A percentile compares a stretch with the other conserved stretches of the same genome.
These are phyloP conservation scores for Apotomis turbidana DNA, from an alignment of 2,888 invertebrate genomes.

Conservation along the genomic window DNA sequence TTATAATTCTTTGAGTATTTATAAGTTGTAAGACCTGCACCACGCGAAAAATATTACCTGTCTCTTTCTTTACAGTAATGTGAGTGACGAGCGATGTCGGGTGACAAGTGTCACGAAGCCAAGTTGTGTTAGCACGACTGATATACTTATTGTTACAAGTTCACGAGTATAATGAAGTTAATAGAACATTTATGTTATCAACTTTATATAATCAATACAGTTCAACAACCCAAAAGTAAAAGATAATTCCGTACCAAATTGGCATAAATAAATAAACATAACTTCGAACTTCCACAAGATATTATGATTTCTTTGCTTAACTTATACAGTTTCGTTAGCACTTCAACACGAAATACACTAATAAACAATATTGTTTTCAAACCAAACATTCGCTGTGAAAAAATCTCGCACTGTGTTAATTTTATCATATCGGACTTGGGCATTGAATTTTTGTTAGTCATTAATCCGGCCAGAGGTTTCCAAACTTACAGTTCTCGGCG, in stretches of 20 bases:
- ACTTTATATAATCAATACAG: too few relatives aligned
- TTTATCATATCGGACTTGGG: conserved; percentile 11
- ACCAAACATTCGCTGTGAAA: background rate
- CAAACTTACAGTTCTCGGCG: too few relatives aligned
- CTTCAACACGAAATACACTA: conserved; percentile 1
- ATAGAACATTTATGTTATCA: too few relatives aligned
- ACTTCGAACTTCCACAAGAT: conserved; percentile 16
- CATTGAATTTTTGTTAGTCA: conserved; percentile 6
- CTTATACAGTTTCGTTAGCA: conserved; percentile 1
- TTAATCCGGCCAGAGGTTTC: background rate
- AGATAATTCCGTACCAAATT: conserved; percentile 3
- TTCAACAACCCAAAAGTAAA: background rate
- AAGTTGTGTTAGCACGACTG: too few relatives aligned
- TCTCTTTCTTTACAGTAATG: too few relatives aligned
- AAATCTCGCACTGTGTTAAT: conserved; percentile 12
- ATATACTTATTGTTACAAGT: too few relatives aligned
- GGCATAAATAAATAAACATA: conserved; percentile 1
- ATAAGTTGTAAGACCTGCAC: too few relatives aligned
- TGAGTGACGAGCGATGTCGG: too few relatives aligned
- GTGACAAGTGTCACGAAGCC: too few relatives aligned
- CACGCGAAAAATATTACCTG: too few relatives aligned
- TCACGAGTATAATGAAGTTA: too few relatives aligned
- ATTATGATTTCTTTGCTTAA: conserved; percentile 20
- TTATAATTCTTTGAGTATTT: too few relatives aligned
- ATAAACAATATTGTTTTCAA: conserved; percentile 12